Conservation (phyloP, 2,888 invertebrate genomes). For the Lysandra coridon region DNA sequence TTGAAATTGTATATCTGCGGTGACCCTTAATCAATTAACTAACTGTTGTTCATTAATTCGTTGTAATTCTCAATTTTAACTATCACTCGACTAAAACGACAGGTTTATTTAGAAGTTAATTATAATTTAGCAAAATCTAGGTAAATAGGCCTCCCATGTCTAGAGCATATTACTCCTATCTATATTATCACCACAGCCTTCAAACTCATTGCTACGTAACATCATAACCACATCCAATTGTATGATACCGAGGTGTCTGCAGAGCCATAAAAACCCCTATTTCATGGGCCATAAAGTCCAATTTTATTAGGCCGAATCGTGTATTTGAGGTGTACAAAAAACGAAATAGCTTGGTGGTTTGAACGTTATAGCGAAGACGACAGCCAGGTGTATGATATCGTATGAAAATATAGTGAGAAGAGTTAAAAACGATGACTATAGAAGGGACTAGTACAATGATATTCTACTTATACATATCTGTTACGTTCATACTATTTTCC, state of each 20-base stretch:
- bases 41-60: too few relatives aligned
- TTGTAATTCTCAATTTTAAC: too few relatives aligned
- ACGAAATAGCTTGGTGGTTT: conserved; percentile 32
- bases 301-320: not conserved
- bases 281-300: not conserved
- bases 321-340: conserved; percentile 35
- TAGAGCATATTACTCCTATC: conserved; percentile 23
- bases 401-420: not conserved
- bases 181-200: conserved; percentile 21
- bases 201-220: conserved; percentile 21
- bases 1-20: too few relatives aligned
- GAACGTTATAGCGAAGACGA: not conserved
- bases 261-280: conserved; percentile 10
- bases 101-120: not conserved
- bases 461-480: too few relatives aligned
- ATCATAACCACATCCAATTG: conserved; percentile 56
- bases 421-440: not conserved
- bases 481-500: too few relatives aligned
- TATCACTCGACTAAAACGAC: not conserved
- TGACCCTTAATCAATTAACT: too few relatives aligned
- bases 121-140: not conserved
- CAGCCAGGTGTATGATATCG: not conserved
- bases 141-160: not conserved
- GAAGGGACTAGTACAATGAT: too few relatives aligned
- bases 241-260: conserved; percentile 61